Evolutionary conservation across 2,888 invertebrate species (phyloP).

Genomic region (Xanthia icteritia): DNA sequence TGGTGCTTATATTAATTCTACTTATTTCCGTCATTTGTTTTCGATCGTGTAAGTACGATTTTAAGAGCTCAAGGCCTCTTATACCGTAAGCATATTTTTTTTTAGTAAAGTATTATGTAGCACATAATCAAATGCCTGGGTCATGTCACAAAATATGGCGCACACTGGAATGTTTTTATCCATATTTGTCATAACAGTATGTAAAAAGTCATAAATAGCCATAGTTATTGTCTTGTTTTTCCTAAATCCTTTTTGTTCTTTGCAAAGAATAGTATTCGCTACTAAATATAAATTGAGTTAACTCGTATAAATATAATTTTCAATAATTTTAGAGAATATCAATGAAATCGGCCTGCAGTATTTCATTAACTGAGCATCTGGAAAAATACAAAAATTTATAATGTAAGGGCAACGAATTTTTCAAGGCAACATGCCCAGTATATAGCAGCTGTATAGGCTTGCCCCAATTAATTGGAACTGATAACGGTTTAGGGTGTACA

Average conservation of each 20-base stretch:
- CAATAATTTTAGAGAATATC: background rate
- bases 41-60: too few relatives aligned
- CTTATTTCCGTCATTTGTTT: too few relatives aligned
- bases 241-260: background rate
- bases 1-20: too few relatives aligned
- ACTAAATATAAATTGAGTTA: background rate
- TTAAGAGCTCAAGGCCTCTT: too few relatives aligned
- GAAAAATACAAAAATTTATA: too few relatives aligned
- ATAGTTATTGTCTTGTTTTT: background rate
- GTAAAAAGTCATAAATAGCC: background rate
- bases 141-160: too few relatives aligned
- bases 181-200: background rate
- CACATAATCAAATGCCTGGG: too few relatives aligned
- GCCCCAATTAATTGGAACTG: slow-evolving; percentile 42
- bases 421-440: slow-evolving; percentile 22
- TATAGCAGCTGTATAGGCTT: slow-evolving; percentile 1
- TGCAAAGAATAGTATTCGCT: too few relatives aligned
- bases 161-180: background rate
- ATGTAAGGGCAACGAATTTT: background rate
- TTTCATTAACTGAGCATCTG: too few relatives aligned
- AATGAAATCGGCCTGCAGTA: background rate
- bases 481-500: slow-evolving; percentile 28
- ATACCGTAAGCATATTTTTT: too few relatives aligned
- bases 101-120: too few relatives aligned
- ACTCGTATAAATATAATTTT: background rate